Percentiles rank a stretch among this genome's conserved stretches.
phyloP scores from a whole-genome alignment of 2,113 vertebrate genomes.

The Bungarus multicinctus region DNA sequence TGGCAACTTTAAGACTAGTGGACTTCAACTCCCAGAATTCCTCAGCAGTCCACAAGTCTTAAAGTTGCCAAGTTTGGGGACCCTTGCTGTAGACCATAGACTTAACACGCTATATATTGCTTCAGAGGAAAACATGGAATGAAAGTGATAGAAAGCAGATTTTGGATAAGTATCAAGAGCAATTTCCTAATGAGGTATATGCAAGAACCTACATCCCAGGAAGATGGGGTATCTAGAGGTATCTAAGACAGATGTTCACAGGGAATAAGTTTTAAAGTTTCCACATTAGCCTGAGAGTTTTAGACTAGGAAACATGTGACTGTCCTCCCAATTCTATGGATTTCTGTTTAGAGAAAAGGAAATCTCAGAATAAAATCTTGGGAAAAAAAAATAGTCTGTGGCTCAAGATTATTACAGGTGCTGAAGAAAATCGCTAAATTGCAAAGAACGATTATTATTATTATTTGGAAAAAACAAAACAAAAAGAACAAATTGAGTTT shows the following conservation, averaged over 20 bases:
- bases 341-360: background rate
- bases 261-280: background rate
- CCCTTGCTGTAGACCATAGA: background rate
- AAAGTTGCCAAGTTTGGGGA: no score
- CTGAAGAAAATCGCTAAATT: background rate
- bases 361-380: background rate
- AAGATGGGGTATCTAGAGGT: background rate
- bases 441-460: background rate
- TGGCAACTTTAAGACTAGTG: no score
- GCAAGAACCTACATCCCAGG: background rate
- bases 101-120: background rate
- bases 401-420: background rate
- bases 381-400: background rate
- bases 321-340: background rate
- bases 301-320: background rate
- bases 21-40: no score
- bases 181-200: background rate
- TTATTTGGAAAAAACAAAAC: background rate
- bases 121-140: background rate
- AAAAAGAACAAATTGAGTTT: background rate
- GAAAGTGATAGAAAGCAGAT: background rate
- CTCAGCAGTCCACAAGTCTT: no score
- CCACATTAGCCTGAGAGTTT: background rate
- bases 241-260: background rate
- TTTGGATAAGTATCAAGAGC: background rate